Evolutionary conservation across 2,113 vertebrate genomes (phyloP).

Genomic region (Mesoclemmys tuberculata): DNA sequence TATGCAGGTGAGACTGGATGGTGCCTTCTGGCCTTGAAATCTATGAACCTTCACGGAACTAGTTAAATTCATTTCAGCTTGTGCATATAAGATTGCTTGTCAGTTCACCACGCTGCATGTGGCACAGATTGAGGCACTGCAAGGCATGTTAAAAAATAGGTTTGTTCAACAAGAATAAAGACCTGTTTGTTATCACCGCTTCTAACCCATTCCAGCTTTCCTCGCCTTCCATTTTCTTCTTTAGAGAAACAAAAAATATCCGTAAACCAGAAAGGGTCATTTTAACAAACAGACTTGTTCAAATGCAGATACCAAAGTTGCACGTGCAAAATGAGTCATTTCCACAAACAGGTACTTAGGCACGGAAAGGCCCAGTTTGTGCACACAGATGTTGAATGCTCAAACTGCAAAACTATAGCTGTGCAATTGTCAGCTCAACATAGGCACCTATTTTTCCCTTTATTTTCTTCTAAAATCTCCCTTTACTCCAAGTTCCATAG

Average conservation of each 20-base stretch:
- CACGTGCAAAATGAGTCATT: background rate
- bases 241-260: constrained; percentile 31
- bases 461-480: background rate
- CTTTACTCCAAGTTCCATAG: constrained; percentile 15
- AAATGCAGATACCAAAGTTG: background rate
- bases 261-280: background rate
- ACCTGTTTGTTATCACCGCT: background rate
- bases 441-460: background rate
- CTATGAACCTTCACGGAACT: constrained; percentile 30
- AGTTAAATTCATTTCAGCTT: constrained; percentile 51
- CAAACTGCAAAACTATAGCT: background rate
- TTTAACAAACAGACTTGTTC: background rate
- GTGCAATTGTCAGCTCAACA: background rate
- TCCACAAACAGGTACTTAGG: background rate
- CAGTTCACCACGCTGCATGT: constrained; percentile 52
- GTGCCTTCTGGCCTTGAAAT: background rate
- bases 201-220: background rate
- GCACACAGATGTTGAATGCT: background rate
- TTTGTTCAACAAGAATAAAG: background rate
- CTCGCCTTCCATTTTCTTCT: background rate
- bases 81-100: constrained; percentile 46
- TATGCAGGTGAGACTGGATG: background rate
- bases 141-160: background rate
- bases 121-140: background rate
- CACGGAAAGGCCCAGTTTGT: fast-evolving